Conservation (phyloP, 2,888 invertebrate species). For the Phaedon cochleariae region DNA sequence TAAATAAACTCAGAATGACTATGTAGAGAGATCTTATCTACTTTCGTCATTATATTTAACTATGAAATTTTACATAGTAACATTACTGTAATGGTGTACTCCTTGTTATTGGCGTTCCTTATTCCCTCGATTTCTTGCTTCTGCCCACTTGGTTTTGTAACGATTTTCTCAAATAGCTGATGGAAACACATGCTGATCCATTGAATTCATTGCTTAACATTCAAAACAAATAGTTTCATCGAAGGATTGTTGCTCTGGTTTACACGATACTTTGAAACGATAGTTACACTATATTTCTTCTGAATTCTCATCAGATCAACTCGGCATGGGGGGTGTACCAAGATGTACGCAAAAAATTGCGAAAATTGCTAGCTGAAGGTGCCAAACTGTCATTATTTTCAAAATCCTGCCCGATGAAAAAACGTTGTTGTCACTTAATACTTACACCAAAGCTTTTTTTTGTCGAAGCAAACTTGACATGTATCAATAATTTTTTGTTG, state of each 20-base stretch:
- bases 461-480: no score
- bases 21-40: not conserved
- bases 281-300: no score
- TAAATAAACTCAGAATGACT: no score
- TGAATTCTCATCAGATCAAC: no score
- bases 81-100: not conserved
- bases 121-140: not conserved
- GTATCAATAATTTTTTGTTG: no score
- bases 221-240: not conserved
- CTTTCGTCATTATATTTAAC: not conserved
- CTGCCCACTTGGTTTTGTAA: slow-evolving; percentile 14
- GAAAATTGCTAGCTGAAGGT: no score
- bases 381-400: no score
- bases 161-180: slow-evolving; percentile 5
- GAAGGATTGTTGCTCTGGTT: not conserved
- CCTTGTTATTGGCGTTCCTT: not conserved
- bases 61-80: not conserved
- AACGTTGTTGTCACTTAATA: no score
- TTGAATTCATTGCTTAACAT: slow-evolving; percentile 11
- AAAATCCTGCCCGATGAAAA: no score
- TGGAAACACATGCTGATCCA: not conserved
- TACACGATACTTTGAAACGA: not conserved
- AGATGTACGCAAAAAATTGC: no score
- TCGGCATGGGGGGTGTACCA: no score
- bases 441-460: no score